Evolutionary conservation across 2,113 vertebrate species (phyloP).

Genomic region (Hypocryptadius cinnamomeus): DNA sequence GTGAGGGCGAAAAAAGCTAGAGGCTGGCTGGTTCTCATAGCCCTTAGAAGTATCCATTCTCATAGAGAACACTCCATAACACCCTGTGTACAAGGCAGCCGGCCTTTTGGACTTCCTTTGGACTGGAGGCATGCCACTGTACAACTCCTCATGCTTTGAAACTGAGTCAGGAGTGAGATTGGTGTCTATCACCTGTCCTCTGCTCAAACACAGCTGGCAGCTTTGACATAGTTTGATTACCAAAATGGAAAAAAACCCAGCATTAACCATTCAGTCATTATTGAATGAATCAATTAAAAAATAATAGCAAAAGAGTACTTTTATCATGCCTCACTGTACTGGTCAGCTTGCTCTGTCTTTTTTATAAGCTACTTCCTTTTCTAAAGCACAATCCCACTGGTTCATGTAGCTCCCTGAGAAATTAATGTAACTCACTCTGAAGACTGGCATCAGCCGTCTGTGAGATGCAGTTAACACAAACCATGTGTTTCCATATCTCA

Average conservation of each 20-base stretch:
- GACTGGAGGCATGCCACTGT: not conserved
- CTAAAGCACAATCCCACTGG: not conserved
- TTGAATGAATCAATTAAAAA: not conserved
- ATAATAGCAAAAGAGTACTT: not conserved
- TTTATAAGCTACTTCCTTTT: not conserved
- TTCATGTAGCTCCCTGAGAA: not conserved
- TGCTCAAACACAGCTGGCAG: not conserved
- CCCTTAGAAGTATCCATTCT: not conserved
- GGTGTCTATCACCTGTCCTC: not conserved
- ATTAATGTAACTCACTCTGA: not conserved
- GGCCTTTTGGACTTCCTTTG: not conserved
- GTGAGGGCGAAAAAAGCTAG: not conserved
- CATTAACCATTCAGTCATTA: not conserved
- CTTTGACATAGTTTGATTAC: not conserved
- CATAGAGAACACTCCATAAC: not conserved
- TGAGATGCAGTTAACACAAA: conserved; percentile 32
- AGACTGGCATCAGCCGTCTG: not conserved
- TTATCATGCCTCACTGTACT: not conserved
- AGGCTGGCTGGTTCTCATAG: not conserved
- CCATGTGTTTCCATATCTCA: not conserved
- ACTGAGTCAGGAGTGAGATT: not conserved
- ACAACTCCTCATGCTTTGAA: not conserved
- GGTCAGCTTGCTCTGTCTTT: not conserved
- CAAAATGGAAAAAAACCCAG: not conserved
- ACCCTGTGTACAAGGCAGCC: not conserved